Conservation (phyloP, 2,797 vertebrate genomes). For the Tamandua tetradactyla region DNA sequence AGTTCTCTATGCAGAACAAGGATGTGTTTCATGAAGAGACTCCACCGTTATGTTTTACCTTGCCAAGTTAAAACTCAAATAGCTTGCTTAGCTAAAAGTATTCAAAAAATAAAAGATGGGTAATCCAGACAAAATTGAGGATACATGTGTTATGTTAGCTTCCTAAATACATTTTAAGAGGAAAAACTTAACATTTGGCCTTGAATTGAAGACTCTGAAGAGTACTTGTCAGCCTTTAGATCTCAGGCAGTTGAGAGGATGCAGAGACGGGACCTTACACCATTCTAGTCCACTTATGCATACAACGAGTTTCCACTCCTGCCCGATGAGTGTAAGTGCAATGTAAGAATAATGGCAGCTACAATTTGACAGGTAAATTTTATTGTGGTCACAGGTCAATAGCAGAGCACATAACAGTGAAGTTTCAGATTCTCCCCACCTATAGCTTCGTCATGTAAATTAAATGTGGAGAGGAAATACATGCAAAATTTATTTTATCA, state of each 20-base stretch:
- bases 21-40: constrained; percentile 73
- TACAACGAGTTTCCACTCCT: background rate
- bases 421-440: constrained; percentile 49
- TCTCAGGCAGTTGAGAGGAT: background rate
- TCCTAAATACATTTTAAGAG: constrained; percentile 45
- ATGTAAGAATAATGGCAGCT: background rate
- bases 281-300: background rate
- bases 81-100: constrained; percentile 49
- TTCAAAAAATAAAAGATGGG: background rate
- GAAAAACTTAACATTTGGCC: constrained; percentile 32
- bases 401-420: background rate
- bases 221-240: background rate
- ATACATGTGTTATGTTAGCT: constrained; percentile 55
- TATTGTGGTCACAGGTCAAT: background rate
- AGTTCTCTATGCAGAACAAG: constrained; percentile 84
- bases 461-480: constrained; percentile 33
- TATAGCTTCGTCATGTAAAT: constrained; percentile 51
- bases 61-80: constrained; percentile 65
- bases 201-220: constrained; percentile 40
- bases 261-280: background rate
- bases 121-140: constrained; percentile 43
- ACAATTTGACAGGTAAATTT: constrained; percentile 41
- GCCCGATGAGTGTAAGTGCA: background rate
- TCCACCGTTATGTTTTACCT: constrained; percentile 37
- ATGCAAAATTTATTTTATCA: background rate